phyloP scores from a whole-genome alignment of 2,888 invertebrate genomes.

The Geophilus truncorum region DNA sequence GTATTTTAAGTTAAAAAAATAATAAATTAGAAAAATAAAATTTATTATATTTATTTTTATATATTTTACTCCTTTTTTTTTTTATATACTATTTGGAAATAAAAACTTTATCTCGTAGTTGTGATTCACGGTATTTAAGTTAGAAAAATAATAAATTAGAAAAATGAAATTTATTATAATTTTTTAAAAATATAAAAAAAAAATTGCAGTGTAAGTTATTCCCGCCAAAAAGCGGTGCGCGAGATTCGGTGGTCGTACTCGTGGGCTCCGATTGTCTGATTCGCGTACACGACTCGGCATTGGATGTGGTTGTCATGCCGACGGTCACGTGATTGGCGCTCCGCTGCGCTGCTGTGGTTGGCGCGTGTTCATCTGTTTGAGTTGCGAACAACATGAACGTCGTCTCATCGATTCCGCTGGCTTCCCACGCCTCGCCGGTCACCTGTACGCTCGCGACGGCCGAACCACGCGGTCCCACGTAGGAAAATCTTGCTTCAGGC shows the following conservation, averaged over 20 bases:
- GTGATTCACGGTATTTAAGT: too few species aligned
- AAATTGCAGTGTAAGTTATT: not conserved
- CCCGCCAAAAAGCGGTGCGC: not conserved
- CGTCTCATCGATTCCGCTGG: not conserved
- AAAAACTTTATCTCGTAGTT: too few species aligned
- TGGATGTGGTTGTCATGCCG: slow-evolving; percentile 14
- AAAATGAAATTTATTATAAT: too few species aligned
- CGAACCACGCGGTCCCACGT: not conserved
- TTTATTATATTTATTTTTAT: too few species aligned
- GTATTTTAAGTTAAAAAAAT: too few species aligned
- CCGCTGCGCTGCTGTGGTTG: not conserved
- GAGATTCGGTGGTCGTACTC: not conserved
- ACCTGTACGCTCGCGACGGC: not conserved
- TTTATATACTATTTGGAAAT: too few species aligned
- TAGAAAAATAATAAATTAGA: too few species aligned
- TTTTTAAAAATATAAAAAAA: not conserved
- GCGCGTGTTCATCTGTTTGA: slow-evolving; percentile 15
- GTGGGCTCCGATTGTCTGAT: not conserved
- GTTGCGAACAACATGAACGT: slow-evolving; percentile 4
- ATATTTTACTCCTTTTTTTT: too few species aligned
- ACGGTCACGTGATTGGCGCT: slow-evolving; percentile 4
- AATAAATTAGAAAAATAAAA: too few species aligned
- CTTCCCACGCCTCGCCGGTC: not conserved
- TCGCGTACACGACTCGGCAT: not conserved
- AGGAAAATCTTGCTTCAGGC: not conserved